These are phyloP conservation scores for Chydorus sphaericus DNA, from an alignment of 2,888 invertebrate species.

Conservation along the genomic window DNA sequence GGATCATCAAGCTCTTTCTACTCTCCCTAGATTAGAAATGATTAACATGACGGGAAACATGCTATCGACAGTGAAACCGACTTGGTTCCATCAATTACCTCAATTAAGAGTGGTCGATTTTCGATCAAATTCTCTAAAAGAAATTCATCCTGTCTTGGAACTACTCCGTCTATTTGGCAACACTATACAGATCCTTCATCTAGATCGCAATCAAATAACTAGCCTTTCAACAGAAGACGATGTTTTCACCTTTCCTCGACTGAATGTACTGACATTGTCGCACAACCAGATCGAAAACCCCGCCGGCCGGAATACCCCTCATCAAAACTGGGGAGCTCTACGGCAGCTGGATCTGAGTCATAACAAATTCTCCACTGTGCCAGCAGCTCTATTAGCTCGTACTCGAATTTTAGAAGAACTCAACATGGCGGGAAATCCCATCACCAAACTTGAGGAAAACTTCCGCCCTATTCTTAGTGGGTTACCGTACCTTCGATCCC, in stretches of 20 bases:
- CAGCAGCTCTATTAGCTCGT: not conserved
- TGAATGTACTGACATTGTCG: slow-evolving; percentile 49
- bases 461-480: slow-evolving; percentile 27
- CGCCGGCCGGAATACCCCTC: slow-evolving; percentile 33
- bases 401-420: slow-evolving; percentile 1
- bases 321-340: slow-evolving; percentile 67
- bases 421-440: slow-evolving; percentile 57
- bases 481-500: not conserved
- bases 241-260: slow-evolving; percentile 49
- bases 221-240: no score
- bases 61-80: not conserved
- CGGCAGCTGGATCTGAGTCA: slow-evolving; percentile 66
- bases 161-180: not conserved
- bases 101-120: slow-evolving; percentile 16
- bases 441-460: slow-evolving; percentile 60
- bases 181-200: slow-evolving; percentile 46
- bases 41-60: not conserved
- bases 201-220: slow-evolving; percentile 63
- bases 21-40: not conserved
- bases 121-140: slow-evolving; percentile 3
- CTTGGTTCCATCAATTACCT: slow-evolving; percentile 43
- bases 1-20: not conserved
- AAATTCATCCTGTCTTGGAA: not conserved
- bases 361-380: slow-evolving; percentile 54
- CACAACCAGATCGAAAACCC: slow-evolving; percentile 22